Percentiles rank a stretch among this genome's conserved stretches.
phyloP scores from a whole-genome alignment of 2,888 invertebrate genomes.

The Pandemis corylana region DNA sequence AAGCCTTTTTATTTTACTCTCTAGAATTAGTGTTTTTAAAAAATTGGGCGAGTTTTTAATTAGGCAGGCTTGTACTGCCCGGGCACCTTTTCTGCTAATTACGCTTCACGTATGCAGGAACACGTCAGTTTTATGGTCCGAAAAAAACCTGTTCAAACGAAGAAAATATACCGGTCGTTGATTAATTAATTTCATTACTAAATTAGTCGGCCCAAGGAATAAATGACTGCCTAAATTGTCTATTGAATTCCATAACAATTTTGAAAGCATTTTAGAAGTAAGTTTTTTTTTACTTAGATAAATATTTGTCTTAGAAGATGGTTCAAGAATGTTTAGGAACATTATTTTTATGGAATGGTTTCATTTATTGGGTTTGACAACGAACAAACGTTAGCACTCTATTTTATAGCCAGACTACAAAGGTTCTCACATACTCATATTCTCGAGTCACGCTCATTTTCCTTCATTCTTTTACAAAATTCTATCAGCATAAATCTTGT shows the following conservation, averaged over 20 bases:
- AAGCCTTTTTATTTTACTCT: neutral
- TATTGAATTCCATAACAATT: neutral
- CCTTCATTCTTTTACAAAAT: conserved; percentile 8
- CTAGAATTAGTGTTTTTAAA: neutral
- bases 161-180: neutral
- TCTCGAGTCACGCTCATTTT: neutral
- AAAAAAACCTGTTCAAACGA: neutral
- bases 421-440: neutral
- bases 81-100: conserved; percentile 7
- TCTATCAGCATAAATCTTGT: conserved; percentile 24
- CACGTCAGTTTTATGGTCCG: neutral
- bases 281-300: no score
- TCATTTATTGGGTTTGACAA: neutral
- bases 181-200: neutral
- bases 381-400: neutral
- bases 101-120: neutral
- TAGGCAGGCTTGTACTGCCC: neutral
- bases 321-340: neutral
- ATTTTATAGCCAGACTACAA: neutral
- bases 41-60: conserved; percentile 20
- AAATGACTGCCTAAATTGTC: neutral
- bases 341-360: neutral
- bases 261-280: neutral
- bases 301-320: no score
- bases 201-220: neutral